These are phyloP conservation scores for Celastrina argiolus DNA, from an alignment of 2,888 invertebrate genomes.

Conservation along the genomic window DNA sequence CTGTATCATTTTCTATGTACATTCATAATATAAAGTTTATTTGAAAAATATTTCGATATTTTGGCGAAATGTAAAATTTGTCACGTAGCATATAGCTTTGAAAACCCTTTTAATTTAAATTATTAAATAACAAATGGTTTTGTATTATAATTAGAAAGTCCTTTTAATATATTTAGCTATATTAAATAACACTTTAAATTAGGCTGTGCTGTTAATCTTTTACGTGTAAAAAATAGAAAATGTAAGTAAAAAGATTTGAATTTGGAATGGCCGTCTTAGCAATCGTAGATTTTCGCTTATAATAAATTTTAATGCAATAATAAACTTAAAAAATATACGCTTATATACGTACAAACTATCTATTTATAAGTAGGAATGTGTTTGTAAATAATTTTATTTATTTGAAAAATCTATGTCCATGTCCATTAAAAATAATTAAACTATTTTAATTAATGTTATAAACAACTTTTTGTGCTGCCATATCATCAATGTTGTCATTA, in stretches of 20 bases:
- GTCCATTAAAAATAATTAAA: constrained; percentile 1
- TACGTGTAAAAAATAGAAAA: neutral
- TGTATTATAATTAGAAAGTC: neutral
- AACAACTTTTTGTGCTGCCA: neutral
- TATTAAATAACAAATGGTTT: too few relatives aligned
- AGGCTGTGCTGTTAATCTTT: constrained; percentile 2
- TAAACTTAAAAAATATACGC: constrained; percentile 44
- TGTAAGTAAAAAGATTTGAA: neutral
- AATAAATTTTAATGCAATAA: constrained; percentile 22
- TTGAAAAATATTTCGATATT: too few relatives aligned
- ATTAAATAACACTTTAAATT: neutral
- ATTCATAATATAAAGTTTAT: too few relatives aligned
- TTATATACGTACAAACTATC: constrained; percentile 56
- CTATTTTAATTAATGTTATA: neutral
- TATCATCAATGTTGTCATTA: neutral
- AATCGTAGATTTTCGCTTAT: constrained; percentile 4
- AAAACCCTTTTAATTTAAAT: too few relatives aligned
- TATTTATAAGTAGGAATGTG: constrained; percentile 23
- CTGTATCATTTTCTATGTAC: too few relatives aligned
- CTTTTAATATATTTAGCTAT: neutral
- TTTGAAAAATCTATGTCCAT: neutral
- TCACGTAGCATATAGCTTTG: too few relatives aligned
- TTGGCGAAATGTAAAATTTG: too few relatives aligned
- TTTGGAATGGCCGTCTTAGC: neutral
- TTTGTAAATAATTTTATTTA: constrained; percentile 18